phyloP scores from a whole-genome alignment of 1,140 invertebrate genomes.

The Heliothis virescens region DNA sequence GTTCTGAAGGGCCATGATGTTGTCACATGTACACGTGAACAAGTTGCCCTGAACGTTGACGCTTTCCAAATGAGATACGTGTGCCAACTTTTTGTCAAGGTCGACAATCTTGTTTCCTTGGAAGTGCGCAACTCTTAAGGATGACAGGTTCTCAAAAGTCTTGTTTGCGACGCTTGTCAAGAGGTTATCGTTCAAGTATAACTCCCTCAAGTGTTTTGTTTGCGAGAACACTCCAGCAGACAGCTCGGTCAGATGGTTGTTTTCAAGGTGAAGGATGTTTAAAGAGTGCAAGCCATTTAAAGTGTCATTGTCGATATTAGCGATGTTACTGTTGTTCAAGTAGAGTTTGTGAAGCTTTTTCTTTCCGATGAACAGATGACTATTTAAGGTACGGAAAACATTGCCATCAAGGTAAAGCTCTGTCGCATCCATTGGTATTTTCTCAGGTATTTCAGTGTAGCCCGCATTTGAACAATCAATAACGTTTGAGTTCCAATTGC shows the following conservation, averaged over 20 bases:
- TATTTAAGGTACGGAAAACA: conserved; percentile 91
- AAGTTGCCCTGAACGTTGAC: conserved; percentile 89
- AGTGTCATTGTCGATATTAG: conserved; percentile 92
- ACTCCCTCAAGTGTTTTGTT: conserved; percentile 91
- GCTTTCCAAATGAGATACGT: conserved; percentile 89
- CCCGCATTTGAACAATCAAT: conserved; percentile 93
- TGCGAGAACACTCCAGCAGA: conserved; percentile 92
- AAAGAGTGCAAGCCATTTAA: conserved; percentile 93
- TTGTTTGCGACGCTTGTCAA: conserved; percentile 91
- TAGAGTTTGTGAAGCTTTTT: conserved; percentile 94
- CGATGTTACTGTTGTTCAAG: conserved; percentile 93
- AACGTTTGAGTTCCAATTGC: conserved; percentile 95
- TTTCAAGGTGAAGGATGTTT: conserved; percentile 92
- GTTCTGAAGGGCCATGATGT: conserved; percentile 87
- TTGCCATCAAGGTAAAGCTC: conserved; percentile 96
- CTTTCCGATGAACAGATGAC: conserved; percentile 94
- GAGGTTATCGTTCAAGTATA: conserved; percentile 94
- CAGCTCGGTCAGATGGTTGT: conserved; percentile 91
- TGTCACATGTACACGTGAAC: conserved; percentile 90
- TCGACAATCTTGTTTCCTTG: conserved; percentile 92
- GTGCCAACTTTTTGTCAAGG: conserved; percentile 90
- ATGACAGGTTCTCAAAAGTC: conserved; percentile 90
- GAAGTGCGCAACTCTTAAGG: conserved; percentile 91
- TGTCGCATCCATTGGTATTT: conserved; percentile 96
- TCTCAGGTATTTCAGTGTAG: conserved; percentile 91